Evolutionary conservation across 2,113 vertebrate genomes (phyloP).

Genomic region (Cacatua alba): DNA sequence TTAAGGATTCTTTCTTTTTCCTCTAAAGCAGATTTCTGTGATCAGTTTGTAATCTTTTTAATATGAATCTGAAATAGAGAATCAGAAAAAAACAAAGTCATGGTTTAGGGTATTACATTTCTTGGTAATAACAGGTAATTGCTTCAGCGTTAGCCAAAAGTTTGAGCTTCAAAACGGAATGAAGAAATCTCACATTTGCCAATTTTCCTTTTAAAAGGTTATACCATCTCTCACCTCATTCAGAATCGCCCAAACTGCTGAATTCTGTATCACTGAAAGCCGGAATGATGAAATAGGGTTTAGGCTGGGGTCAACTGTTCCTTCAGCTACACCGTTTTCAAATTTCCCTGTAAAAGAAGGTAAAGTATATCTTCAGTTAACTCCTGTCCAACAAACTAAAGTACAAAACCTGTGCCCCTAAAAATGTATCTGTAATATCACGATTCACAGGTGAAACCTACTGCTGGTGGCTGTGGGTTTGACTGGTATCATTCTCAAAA

Average conservation of each 20-base stretch:
- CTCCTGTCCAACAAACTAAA: background rate
- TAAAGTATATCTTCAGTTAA: background rate
- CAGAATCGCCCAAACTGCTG: constrained; percentile 94
- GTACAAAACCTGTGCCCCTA: background rate
- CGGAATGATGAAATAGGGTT: constrained; percentile 92
- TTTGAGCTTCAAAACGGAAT: background rate
- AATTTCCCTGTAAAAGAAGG: constrained; percentile 85
- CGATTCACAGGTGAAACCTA: background rate
- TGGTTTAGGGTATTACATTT: background rate
- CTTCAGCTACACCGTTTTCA: constrained; percentile 91
- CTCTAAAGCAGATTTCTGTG: constrained; percentile 34
- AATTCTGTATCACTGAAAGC: constrained; percentile 90
- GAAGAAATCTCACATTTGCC: background rate
- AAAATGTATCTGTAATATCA: background rate
- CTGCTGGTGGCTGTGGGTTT: background rate
- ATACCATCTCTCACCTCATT: constrained; percentile 85
- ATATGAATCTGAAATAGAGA: constrained; percentile 91
- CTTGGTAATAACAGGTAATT: background rate
- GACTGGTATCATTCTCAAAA: background rate
- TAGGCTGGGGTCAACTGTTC: constrained; percentile 84
- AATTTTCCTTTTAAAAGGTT: background rate
- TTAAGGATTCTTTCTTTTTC: constrained; percentile 3
- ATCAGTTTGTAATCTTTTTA: constrained; percentile 90
- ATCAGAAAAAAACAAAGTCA: constrained; percentile 23
- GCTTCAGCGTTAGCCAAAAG: background rate